These are phyloP conservation scores for Tortrix viridana DNA, from an alignment of 2,888 invertebrate species.

Conservation along the genomic window DNA sequence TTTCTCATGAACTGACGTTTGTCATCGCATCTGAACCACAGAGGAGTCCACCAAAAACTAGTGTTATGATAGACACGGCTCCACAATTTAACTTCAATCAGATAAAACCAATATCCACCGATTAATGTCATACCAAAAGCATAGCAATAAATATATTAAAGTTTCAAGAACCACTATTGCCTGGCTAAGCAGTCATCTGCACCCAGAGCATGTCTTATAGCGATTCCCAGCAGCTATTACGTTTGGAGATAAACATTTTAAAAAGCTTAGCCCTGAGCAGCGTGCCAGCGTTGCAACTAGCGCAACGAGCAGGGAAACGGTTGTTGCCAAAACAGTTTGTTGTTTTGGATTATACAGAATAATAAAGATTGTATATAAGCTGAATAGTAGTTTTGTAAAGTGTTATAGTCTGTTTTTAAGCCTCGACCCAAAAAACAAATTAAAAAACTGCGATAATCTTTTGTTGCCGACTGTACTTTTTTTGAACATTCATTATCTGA, in stretches of 20 bases:
- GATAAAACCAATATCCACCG: neutral
- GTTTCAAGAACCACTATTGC: neutral
- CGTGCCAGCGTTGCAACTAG: slow-evolving; percentile 10
- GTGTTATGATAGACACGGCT: too few species aligned
- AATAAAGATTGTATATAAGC: neutral
- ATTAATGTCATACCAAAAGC: neutral
- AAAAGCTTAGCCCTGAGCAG: slow-evolving; percentile 12
- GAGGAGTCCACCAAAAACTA: too few species aligned
- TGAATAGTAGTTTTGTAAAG: neutral
- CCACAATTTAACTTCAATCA: too few species aligned
- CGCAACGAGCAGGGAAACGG: slow-evolving; percentile 1
- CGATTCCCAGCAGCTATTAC: slow-evolving; percentile 6
- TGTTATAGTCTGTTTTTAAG: neutral
- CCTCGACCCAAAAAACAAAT: too few species aligned
- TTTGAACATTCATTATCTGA: too few species aligned
- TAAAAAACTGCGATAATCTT: too few species aligned
- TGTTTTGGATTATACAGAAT: neutral
- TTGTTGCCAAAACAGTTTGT: slow-evolving; percentile 17
- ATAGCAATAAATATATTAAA: neutral
- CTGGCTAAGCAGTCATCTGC: slow-evolving; percentile 8
- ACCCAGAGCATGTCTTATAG: slow-evolving; percentile 13
- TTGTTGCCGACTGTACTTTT: too few species aligned
- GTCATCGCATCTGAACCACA: too few species aligned
- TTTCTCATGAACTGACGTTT: too few species aligned
- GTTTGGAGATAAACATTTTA: slow-evolving; percentile 27